Base-by-base conservation (phyloP, 1,140 invertebrate genomes). In the Sweltsa coloradensis region DNA sequence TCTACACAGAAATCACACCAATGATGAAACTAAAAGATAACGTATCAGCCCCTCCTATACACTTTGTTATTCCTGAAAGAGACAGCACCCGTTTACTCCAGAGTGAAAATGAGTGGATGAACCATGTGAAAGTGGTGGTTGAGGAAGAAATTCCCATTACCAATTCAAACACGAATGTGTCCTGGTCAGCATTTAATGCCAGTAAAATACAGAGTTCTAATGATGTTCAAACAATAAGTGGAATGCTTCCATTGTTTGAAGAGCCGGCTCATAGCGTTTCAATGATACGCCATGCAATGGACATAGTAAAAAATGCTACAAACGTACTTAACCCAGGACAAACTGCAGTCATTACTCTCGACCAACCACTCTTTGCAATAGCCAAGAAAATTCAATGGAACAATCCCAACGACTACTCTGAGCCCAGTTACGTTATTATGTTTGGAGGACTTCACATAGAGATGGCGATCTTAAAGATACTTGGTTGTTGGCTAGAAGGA, bases 301-400 rank as follows among this genome's bases (percentile, higher is more conserved):
- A n/a, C 5, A 11, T 37, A 5, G n/a, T 37, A 3, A 7, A 5
- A 11, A n/a, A 37, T 19, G 36, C 36, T 5, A 11, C 11, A 5
- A 11, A 37, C n/a, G n/a, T n/a, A n/a, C n/a, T n/a, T n/a, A 57
- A 57, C 51, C 53, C 51, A n/a, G 46, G 40, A 13, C 55, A 57
- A 37, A 40, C 48, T 16, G 51, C 55, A 40, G 50, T 55, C 4
- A 47, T 57, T 16, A 26, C 42, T 7, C 23, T 51, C 16, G 55
- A 58, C 27, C 55, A 57, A 29, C 53, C 53, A 22, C 51, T 56
- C 0, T 58, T 16, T 49, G 46, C 45, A 5, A 6, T 54, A 6
- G 36, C 47, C 40, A 57, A 58, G 40, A 37, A 51, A 16, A 55
- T 59, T 19, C 57, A 58, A 41, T 58, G 51, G 53, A 42, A 18